Percentiles rank a stretch among this genome's conserved stretches.
Conservation (phyloP, 1,140 invertebrate species). For the Goniozus legneri region DNA sequence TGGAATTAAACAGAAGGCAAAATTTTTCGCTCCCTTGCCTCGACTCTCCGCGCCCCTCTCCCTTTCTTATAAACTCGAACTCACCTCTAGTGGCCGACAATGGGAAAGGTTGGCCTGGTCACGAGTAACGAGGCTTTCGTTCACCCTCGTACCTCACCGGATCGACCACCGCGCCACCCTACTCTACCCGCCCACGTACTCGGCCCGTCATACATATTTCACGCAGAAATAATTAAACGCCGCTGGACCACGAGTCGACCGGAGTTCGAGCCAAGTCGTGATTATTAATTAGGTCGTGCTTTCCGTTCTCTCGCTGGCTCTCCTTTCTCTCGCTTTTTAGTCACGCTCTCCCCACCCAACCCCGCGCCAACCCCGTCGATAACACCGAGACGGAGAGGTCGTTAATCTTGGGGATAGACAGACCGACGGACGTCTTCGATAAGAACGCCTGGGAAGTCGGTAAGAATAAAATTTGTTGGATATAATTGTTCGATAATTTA, state of each 20-base stretch:
- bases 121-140: conserved; percentile 18
- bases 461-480: not conserved
- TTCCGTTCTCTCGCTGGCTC: too few species aligned
- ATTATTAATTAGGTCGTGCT: conserved; percentile 37
- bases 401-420: not conserved
- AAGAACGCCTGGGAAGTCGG: not conserved
- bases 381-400: not conserved
- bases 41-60: not conserved
- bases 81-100: conserved; percentile 32
- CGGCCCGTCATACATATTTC: conserved; percentile 41
- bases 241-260: conserved; percentile 34
- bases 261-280: conserved; percentile 19
- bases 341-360: not conserved
- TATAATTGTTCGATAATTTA: not conserved
- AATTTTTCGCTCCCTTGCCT: conserved; percentile 21
- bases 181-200: conserved; percentile 18
- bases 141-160: not conserved
- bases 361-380: not conserved
- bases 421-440: not conserved
- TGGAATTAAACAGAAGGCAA: conserved; percentile 47
- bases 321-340: too few species aligned
- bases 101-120: conserved; percentile 40
- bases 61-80: not conserved
- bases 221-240: conserved; percentile 47
- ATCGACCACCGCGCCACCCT: conserved; percentile 15